These are phyloP conservation scores for Lymantria monacha DNA, from an alignment of 2,888 invertebrate species.

Conservation along the genomic window DNA sequence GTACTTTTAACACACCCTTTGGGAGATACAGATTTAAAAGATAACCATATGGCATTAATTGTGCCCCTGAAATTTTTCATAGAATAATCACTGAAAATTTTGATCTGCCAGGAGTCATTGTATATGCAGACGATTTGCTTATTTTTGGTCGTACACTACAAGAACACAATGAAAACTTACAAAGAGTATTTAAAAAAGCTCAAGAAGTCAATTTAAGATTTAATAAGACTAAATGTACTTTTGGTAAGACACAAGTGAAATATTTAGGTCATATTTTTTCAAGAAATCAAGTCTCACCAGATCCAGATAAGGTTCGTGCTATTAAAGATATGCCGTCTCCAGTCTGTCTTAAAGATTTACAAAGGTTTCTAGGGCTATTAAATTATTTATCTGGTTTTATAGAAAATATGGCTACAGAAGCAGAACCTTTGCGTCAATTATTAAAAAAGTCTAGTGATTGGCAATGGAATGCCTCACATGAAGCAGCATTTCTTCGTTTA, in stretches of 20 bases:
- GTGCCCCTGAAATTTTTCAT: slow-evolving; percentile 5
- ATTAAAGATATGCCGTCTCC: too few species aligned
- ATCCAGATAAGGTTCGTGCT: too few species aligned
- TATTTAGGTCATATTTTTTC: slow-evolving; percentile 21
- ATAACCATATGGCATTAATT: slow-evolving; percentile 7
- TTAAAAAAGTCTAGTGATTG: slow-evolving; percentile 5
- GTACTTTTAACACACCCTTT: slow-evolving; percentile 17
- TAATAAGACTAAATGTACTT: slow-evolving; percentile 23
- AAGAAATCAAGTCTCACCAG: too few species aligned
- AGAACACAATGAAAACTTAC: slow-evolving; percentile 8
- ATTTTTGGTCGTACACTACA: slow-evolving; percentile 13
- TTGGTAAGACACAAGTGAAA: slow-evolving; percentile 12
- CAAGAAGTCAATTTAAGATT: slow-evolving; percentile 17
- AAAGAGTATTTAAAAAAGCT: slow-evolving; percentile 18
- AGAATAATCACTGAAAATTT: slow-evolving; percentile 1
- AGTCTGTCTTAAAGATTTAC: too few species aligned
- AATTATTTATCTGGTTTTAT: too few species aligned
- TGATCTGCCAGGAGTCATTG: slow-evolving; percentile 8
- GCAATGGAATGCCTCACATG: not conserved
- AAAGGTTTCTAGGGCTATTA: too few species aligned
- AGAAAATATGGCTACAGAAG: too few species aligned
- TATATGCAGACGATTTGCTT: slow-evolving; percentile 23
- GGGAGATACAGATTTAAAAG: slow-evolving; percentile 15
- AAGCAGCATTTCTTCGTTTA: not conserved
- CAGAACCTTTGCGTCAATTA: too few species aligned